Conservation (phyloP, 2,888 invertebrate genomes). For the Pristionchus entomophagus region DNA sequence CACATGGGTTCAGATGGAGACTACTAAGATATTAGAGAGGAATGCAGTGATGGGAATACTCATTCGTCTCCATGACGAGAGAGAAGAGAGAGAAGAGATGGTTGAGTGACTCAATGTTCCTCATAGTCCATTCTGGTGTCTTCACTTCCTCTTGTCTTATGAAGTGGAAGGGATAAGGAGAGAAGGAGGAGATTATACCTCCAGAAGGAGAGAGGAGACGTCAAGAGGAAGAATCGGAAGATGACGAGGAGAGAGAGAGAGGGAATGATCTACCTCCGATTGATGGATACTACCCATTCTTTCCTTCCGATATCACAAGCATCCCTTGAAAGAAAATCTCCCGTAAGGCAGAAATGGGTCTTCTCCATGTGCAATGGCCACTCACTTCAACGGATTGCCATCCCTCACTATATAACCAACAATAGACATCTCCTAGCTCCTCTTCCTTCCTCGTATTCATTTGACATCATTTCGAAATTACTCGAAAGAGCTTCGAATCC, state of each 20-base stretch:
- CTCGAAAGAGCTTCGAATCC: conserved; percentile 9
- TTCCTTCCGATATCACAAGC: background rate
- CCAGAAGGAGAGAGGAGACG: background rate
- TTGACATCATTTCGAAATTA: background rate
- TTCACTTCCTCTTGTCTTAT: background rate
- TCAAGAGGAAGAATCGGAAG: conserved; percentile 7
- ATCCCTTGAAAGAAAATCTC: background rate
- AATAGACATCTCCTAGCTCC: background rate
- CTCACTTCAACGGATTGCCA: background rate
- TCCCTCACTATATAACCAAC: background rate
- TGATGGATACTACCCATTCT: conserved; percentile 29
- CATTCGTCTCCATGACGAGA: background rate
- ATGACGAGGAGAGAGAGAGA: background rate
- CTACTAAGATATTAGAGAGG: background rate
- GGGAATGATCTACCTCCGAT: background rate
- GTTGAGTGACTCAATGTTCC: background rate
- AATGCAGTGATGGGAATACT: background rate
- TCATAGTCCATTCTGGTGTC: conserved; percentile 14
- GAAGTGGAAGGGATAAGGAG: conserved; percentile 6
- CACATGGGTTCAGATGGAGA: conserved; percentile 22
- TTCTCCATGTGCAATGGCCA: background rate
- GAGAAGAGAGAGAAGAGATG: background rate
- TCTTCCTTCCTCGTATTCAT: background rate
- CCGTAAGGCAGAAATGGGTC: background rate
- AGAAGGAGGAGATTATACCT: conserved; percentile 1